A percentile compares a stretch with the other conserved stretches of the same genome.
phyloP scores from a whole-genome alignment of 2,888 invertebrate species.

The Plebejus argus region DNA sequence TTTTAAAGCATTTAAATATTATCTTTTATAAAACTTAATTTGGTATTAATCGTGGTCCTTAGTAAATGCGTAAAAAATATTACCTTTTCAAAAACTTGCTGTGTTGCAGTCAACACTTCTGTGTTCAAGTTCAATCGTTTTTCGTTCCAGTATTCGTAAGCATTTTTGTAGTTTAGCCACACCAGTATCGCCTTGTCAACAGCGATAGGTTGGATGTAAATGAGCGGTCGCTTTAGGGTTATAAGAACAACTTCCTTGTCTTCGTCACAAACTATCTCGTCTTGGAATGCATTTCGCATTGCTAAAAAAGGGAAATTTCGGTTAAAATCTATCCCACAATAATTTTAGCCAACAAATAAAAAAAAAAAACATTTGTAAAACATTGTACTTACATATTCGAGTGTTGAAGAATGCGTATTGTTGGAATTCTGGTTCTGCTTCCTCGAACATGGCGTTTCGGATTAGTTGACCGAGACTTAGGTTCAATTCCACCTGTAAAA shows the following conservation, averaged over 20 bases:
- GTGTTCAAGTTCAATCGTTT: constrained; percentile 95
- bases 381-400: constrained; percentile 85
- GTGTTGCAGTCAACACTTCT: constrained; percentile 89
- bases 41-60: no score
- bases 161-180: constrained; percentile 99
- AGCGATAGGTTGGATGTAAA: constrained; percentile 98
- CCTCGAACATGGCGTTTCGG: constrained; percentile 96
- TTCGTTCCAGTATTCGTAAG: constrained; percentile 99
- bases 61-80: constrained; percentile 39
- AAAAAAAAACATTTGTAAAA: not conserved
- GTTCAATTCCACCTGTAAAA: constrained; percentile 91
- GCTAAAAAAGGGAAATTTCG: constrained; percentile 54
- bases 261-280: constrained; percentile 92
- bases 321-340: not conserved
- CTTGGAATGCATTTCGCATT: constrained; percentile 91
- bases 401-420: constrained; percentile 99
- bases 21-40: no score
- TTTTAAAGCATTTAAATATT: no score
- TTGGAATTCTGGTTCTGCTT: constrained; percentile 98
- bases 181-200: constrained; percentile 99
- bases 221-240: constrained; percentile 94
- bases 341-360: no score
- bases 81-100: constrained; percentile 81
- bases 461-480: constrained; percentile 96
- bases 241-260: constrained; percentile 95